A percentile compares a stretch with the other conserved stretches of the same genome.
Conservation (phyloP, 1,140 invertebrate genomes). For the Papilio glaucus region DNA sequence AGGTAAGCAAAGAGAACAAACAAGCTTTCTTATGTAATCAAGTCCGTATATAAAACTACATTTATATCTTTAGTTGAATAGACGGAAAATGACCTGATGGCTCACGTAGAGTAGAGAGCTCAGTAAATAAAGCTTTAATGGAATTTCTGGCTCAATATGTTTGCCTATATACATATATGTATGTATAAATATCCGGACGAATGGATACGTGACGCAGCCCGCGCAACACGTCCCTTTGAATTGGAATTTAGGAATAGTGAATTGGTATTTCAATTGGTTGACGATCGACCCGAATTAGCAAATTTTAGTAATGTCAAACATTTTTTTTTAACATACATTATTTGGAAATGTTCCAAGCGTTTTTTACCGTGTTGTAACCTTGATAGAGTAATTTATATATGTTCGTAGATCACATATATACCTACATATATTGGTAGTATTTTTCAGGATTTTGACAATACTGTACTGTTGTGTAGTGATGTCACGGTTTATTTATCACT, state of each 20-base stretch:
- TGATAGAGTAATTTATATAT: neutral
- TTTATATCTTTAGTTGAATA: conserved; percentile 54
- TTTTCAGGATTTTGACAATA: too few species aligned
- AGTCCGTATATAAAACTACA: neutral
- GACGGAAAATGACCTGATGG: conserved; percentile 59
- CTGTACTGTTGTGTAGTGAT: too few species aligned
- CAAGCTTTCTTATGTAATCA: neutral
- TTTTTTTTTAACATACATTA: neutral
- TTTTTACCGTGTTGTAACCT: neutral
- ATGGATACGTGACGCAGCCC: conserved; percentile 49
- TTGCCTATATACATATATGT: conserved; percentile 45
- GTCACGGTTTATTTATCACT: too few species aligned
- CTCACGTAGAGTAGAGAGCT: conserved; percentile 64
- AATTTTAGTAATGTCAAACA: neutral
- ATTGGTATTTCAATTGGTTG: conserved; percentile 67
- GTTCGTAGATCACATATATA: too few species aligned
- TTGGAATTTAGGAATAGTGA: conserved; percentile 62
- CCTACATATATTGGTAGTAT: too few species aligned
- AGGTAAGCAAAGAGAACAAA: too few species aligned
- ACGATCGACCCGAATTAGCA: conserved; percentile 1
- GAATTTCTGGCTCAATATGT: conserved; percentile 65
- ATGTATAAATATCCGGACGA: conserved; percentile 46
- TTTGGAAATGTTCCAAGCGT: neutral
- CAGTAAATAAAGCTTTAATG: conserved; percentile 75
- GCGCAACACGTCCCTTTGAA: conserved; percentile 53